These are phyloP conservation scores for Redunca redunca DNA, from an alignment of 2,113 vertebrate species.

Conservation along the genomic window DNA sequence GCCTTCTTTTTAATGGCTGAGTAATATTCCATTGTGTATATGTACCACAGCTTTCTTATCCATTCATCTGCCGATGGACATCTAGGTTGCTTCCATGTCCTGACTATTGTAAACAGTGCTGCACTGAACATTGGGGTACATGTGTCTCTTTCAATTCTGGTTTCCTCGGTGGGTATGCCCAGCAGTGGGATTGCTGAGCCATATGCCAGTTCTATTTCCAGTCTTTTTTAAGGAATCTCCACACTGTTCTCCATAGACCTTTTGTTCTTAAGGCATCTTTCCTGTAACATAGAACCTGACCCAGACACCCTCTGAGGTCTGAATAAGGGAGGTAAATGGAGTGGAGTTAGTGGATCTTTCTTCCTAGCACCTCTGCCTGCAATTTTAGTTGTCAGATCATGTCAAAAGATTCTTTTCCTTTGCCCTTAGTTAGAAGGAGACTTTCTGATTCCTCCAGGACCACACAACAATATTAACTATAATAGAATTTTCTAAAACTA, in stretches of 20 bases:
- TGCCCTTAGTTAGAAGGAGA: not conserved
- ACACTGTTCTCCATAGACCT: not conserved
- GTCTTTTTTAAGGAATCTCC: not conserved
- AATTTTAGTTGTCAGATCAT: not conserved
- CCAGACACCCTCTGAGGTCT: not conserved
- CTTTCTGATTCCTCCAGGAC: not conserved
- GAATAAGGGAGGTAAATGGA: not conserved
- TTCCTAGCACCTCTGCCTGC: not conserved
- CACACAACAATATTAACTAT: not conserved
- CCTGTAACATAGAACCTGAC: not conserved
- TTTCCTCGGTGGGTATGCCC: not conserved
- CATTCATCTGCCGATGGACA: not conserved
- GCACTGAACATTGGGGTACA: not conserved
- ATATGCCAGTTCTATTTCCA: not conserved
- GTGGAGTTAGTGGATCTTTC: not conserved
- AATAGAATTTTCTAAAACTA: not conserved
- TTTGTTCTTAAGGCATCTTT: not conserved
- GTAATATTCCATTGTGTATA: not conserved
- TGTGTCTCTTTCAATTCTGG: not conserved
- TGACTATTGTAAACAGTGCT: not conserved
- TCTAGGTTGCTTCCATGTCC: not conserved
- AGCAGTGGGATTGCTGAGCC: not conserved
- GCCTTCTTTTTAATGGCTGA: not conserved
- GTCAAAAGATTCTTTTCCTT: not conserved
- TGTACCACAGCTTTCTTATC: not conserved